Conservation (phyloP, 2,888 invertebrate species). For the Amblyjoppa proteus region DNA sequence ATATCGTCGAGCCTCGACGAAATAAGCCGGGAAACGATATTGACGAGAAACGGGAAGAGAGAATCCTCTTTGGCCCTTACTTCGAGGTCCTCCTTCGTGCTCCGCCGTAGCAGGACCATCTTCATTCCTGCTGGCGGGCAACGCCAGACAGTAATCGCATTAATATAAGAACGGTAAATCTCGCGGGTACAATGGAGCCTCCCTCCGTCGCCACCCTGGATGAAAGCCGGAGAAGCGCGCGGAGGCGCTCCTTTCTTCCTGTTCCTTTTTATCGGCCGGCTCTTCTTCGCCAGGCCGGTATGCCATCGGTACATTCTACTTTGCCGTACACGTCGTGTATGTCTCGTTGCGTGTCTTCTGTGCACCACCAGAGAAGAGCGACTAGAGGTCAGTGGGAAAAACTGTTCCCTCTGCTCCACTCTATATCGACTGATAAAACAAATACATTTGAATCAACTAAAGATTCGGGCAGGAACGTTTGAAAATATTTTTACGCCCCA, state of each 20-base stretch:
- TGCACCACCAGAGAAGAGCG: background rate
- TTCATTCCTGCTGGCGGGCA: constrained; percentile 64
- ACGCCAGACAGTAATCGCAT: constrained; percentile 79
- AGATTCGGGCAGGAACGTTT: too few species aligned
- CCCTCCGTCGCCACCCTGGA: constrained; percentile 61
- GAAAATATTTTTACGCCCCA: too few species aligned
- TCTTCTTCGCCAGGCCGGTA: constrained; percentile 45
- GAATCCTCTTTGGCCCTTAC: constrained; percentile 60
- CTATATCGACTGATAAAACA: background rate
- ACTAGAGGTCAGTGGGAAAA: background rate
- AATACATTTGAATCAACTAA: too few species aligned
- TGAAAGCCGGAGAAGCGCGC: constrained; percentile 65
- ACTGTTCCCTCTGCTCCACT: background rate
- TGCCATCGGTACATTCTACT: constrained; percentile 37
- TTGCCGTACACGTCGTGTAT: background rate
- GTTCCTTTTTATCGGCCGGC: constrained; percentile 43
- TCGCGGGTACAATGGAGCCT: constrained; percentile 76
- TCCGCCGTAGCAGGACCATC: constrained; percentile 59
- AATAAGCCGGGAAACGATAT: constrained; percentile 63
- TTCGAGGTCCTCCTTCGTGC: constrained; percentile 47
- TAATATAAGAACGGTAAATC: constrained; percentile 82
- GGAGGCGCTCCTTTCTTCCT: constrained; percentile 39
- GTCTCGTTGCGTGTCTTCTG: background rate
- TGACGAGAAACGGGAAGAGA: constrained; percentile 59
- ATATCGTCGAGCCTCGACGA: constrained; percentile 21